phyloP scores from a whole-genome alignment of 2,113 vertebrate genomes.

The Apeltes quadracus region DNA sequence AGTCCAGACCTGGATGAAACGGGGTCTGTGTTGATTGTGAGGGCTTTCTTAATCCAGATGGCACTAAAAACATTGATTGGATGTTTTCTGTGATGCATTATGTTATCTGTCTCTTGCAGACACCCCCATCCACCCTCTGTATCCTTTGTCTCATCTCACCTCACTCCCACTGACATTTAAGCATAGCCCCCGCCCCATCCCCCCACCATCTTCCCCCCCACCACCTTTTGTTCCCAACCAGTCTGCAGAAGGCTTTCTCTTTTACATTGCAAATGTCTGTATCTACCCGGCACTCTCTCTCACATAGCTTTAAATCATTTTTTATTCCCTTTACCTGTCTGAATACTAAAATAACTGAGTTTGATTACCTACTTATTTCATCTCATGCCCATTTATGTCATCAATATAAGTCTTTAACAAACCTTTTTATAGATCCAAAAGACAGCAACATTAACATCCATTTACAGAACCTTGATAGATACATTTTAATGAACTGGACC shows the following conservation, averaged over 20 bases:
- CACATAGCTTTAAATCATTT: neutral
- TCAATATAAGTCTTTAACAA: conserved; percentile 4
- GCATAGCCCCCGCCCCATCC: neutral
- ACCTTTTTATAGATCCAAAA: conserved; percentile 18
- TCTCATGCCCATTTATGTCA: neutral
- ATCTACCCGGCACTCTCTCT: neutral
- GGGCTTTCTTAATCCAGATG: no score
- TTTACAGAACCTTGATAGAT: conserved; percentile 10
- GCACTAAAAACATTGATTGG: neutral
- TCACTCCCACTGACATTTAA: conserved; percentile 60
- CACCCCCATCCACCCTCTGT: conserved; percentile 1
- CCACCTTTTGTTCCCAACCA: conserved; percentile 39
- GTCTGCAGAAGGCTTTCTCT: neutral
- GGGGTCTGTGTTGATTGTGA: no score
- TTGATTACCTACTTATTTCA: conserved; percentile 16
- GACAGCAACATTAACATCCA: neutral
- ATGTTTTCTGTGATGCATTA: neutral
- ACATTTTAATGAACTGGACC: conserved; percentile 22
- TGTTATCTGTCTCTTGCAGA: neutral
- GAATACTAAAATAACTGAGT: neutral
- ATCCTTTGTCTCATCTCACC: conserved; percentile 54
- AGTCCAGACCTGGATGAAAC: no score
- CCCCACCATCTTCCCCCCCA: neutral
- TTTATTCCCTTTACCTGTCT: conserved; percentile 1
- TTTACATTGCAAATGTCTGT: conserved; percentile 12